phyloP scores from a whole-genome alignment of 2,113 vertebrate genomes.

The Thymallus thymallus region DNA sequence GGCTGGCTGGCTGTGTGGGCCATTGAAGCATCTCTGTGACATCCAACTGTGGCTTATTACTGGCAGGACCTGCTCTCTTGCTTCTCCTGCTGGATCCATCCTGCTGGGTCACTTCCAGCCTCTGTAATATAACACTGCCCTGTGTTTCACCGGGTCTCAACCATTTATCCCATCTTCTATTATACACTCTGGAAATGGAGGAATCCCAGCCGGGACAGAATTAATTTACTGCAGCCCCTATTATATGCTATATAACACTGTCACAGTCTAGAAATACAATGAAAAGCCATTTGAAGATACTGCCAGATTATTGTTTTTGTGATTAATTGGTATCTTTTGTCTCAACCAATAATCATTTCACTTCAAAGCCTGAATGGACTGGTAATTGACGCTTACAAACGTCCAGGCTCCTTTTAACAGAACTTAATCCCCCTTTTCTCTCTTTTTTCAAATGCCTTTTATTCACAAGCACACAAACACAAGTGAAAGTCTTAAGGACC shows the following conservation, averaged over 20 bases:
- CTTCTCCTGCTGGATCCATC: constrained; percentile 41
- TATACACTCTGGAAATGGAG: constrained; percentile 59
- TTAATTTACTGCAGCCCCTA: constrained; percentile 58
- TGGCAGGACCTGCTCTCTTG: constrained; percentile 45
- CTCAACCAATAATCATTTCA: constrained; percentile 62
- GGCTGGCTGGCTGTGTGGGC: constrained; percentile 30
- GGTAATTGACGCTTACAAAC: constrained; percentile 56
- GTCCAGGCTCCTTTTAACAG: constrained; percentile 46
- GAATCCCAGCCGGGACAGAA: constrained; percentile 58
- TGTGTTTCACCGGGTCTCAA: constrained; percentile 51
- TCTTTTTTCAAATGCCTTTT: constrained; percentile 36
- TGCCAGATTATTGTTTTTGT: constrained; percentile 52
- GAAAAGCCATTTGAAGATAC: constrained; percentile 62
- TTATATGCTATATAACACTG: constrained; percentile 54
- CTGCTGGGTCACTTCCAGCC: constrained; percentile 64
- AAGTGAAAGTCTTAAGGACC: constrained; percentile 28
- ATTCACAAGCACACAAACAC: constrained; percentile 45
- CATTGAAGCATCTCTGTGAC: constrained; percentile 46
- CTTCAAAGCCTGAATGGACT: constrained; percentile 45
- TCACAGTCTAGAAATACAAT: constrained; percentile 66
- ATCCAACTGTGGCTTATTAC: constrained; percentile 70
- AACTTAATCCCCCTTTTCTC: constrained; percentile 55
- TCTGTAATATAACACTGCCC: constrained; percentile 60
- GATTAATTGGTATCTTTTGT: constrained; percentile 57
- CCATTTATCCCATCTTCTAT: constrained; percentile 67